A percentile compares a stretch with the other conserved stretches of the same genome.
phyloP scores from a whole-genome alignment of 2,888 invertebrate species.

The Platycheirus albimanus region DNA sequence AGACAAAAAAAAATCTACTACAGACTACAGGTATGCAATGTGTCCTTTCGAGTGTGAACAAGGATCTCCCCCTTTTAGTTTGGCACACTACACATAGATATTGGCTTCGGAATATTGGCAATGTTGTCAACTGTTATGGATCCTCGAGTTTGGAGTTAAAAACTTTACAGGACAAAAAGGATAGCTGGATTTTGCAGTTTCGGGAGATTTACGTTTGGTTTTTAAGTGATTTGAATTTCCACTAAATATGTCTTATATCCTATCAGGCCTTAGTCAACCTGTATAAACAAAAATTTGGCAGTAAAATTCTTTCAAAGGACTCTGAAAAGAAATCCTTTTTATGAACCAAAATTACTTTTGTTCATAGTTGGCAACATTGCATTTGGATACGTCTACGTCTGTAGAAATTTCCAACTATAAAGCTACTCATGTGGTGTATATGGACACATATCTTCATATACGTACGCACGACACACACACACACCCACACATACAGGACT shows the following conservation, averaged over 20 bases:
- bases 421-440: conserved; percentile 18
- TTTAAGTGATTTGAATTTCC: no score
- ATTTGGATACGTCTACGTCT: background rate
- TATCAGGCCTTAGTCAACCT: no score
- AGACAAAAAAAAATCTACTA: background rate
- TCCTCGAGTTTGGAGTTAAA: no score
- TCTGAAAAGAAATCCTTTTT: no score
- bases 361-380: conserved; percentile 21
- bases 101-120: conserved; percentile 11
- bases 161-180: no score
- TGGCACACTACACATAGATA: conserved; percentile 25
- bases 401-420: conserved; percentile 16
- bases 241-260: no score
- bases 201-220: no score
- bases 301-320: no score
- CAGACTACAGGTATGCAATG: conserved; percentile 58
- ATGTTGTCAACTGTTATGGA: background rate
- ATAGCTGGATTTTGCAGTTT: no score
- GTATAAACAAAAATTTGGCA: no score
- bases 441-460: conserved; percentile 2
- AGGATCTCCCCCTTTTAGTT: conserved; percentile 52
- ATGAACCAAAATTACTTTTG: no score
- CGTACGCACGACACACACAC: conserved; percentile 48
- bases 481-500: conserved; percentile 2
- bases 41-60: conserved; percentile 67